These are phyloP conservation scores for Neodontobutis hainanensis DNA, from an alignment of 2,113 vertebrate genomes.

Conservation along the genomic window DNA sequence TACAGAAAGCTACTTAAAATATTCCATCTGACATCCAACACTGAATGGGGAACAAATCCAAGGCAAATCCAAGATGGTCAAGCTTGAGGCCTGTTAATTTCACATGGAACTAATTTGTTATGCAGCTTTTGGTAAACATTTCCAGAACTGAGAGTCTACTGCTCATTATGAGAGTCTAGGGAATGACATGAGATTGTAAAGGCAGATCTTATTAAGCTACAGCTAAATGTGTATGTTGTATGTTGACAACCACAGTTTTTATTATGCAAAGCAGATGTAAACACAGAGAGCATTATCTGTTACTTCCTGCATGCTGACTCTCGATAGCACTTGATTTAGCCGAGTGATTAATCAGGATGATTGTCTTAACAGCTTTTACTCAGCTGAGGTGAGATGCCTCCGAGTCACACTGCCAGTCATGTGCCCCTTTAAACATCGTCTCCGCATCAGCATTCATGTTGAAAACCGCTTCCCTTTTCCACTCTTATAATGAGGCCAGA, in stretches of 20 bases:
- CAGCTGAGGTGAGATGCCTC: slow-evolving; percentile 9
- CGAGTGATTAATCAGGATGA: slow-evolving; percentile 21
- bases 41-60: too few species aligned
- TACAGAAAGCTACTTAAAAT: too few species aligned
- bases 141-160: too few species aligned
- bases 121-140: too few species aligned
- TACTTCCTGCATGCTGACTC: slow-evolving; percentile 7
- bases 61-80: too few species aligned
- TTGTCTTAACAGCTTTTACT: slow-evolving; percentile 8
- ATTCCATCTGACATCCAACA: too few species aligned
- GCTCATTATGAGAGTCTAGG: too few species aligned
- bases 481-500: slow-evolving; percentile 54
- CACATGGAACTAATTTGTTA: too few species aligned
- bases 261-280: background rate
- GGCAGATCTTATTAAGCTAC: background rate
- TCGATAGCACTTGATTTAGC: slow-evolving; percentile 9
- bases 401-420: background rate
- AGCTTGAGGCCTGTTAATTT: too few species aligned
- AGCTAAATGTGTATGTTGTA: background rate
- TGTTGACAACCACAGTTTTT: background rate
- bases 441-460: background rate
- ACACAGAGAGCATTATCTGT: background rate
- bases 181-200: too few species aligned
- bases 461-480: slow-evolving; percentile 24
- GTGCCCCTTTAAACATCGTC: slow-evolving; percentile 5